These are phyloP conservation scores for Pissodes strobi DNA, from an alignment of 1,140 invertebrate species.

Conservation along the genomic window DNA sequence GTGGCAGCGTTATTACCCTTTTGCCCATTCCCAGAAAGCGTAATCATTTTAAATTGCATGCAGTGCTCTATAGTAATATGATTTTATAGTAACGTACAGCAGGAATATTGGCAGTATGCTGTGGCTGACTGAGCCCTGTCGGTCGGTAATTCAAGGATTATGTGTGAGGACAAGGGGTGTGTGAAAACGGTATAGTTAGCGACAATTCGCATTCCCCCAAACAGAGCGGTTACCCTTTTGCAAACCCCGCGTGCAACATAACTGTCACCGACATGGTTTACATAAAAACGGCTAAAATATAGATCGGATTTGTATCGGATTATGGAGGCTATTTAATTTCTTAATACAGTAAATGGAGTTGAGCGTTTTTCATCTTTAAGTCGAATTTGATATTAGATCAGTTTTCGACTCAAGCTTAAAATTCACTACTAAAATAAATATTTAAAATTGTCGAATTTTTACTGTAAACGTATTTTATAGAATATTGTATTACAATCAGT, in stretches of 20 bases:
- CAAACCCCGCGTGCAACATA: slow-evolving; percentile 45
- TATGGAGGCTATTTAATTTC: too few relatives aligned
- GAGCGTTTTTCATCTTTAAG: too few relatives aligned
- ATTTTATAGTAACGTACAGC: slow-evolving; percentile 36
- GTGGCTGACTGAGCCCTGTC: slow-evolving; percentile 35
- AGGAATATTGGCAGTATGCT: slow-evolving; percentile 31
- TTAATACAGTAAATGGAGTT: too few relatives aligned
- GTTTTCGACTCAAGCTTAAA: too few relatives aligned
- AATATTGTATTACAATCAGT: too few relatives aligned
- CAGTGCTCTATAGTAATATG: slow-evolving; percentile 43
- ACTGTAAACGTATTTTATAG: too few relatives aligned
- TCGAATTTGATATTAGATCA: too few relatives aligned
- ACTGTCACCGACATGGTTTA: slow-evolving; percentile 54
- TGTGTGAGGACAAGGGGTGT: slow-evolving; percentile 40
- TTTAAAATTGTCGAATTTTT: too few relatives aligned
- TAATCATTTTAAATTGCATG: slow-evolving; percentile 47
- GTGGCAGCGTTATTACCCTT: slow-evolving; percentile 23
- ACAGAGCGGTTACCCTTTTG: slow-evolving; percentile 53
- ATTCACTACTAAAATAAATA: too few relatives aligned
- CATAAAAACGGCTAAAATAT: slow-evolving; percentile 56
- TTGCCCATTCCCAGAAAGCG: slow-evolving; percentile 38
- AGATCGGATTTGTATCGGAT: slow-evolving; percentile 46
- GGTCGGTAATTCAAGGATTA: slow-evolving; percentile 51
- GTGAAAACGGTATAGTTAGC: slow-evolving; percentile 54
- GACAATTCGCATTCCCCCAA: slow-evolving; percentile 56